Evolutionary conservation across 2,888 invertebrate genomes (phyloP).

Genomic region (Ctena decussata): DNA sequence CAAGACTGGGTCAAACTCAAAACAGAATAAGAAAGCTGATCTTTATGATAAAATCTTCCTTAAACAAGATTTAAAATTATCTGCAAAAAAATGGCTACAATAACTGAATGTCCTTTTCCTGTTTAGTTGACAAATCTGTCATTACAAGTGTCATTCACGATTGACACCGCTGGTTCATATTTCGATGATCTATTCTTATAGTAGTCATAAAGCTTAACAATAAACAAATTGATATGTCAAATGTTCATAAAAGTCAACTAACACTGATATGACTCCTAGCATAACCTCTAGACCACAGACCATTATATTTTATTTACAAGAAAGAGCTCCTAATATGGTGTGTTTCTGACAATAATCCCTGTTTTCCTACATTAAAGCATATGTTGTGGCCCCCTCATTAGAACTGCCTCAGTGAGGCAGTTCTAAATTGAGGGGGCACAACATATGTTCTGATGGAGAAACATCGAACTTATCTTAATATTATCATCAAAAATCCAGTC

Average conservation of each 20-base stretch:
- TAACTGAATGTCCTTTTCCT: background rate
- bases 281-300: background rate
- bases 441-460: too few species aligned
- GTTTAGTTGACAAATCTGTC: background rate
- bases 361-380: too few species aligned
- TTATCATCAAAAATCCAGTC: too few species aligned
- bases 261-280: background rate
- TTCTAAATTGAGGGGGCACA: too few species aligned
- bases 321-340: too few species aligned
- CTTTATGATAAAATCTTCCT: background rate
- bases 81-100: background rate
- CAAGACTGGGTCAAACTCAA: too few species aligned
- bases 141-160: background rate
- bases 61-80: background rate
- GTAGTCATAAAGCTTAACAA: constrained; percentile 2
- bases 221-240: constrained; percentile 49
- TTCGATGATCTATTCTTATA: background rate
- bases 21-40: too few species aligned
- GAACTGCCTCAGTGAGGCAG: too few species aligned
- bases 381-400: too few species aligned
- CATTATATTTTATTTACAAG: background rate
- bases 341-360: too few species aligned
- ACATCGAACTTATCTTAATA: too few species aligned
- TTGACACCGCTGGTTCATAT: background rate
- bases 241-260: constrained; percentile 8